Evolutionary conservation across 1,140 invertebrate species (phyloP).

Genomic region (Leptoteleia sp.): DNA sequence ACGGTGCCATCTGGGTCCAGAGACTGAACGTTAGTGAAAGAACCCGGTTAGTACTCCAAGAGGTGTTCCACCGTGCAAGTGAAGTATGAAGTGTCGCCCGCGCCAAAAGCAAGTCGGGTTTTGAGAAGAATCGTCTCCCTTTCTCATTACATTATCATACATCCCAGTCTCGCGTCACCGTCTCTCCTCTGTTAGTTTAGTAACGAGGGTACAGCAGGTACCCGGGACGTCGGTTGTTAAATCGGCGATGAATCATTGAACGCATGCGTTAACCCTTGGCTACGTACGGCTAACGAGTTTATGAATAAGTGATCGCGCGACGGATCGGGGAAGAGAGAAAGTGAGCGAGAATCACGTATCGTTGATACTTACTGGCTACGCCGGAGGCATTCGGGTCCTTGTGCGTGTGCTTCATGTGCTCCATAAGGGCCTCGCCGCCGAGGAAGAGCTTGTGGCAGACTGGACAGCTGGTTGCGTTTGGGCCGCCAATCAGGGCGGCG

Average conservation of each 20-base stretch:
- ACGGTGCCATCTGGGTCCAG: slow-evolving; percentile 35
- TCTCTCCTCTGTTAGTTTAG: slow-evolving; percentile 64
- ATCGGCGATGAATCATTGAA: slow-evolving; percentile 59
- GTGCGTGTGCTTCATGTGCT: slow-evolving; percentile 97
- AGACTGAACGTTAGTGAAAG: slow-evolving; percentile 58
- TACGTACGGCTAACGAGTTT: slow-evolving; percentile 66
- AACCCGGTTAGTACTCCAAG: slow-evolving; percentile 61
- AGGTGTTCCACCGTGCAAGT: slow-evolving; percentile 63
- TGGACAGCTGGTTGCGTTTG: slow-evolving; percentile 93
- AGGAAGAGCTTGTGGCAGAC: slow-evolving; percentile 96
- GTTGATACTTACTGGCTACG: slow-evolving; percentile 91
- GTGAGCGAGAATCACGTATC: slow-evolving; percentile 60
- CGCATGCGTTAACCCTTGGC: slow-evolving; percentile 64
- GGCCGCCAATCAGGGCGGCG: slow-evolving; percentile 93
- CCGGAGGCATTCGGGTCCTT: slow-evolving; percentile 94
- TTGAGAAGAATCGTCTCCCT: slow-evolving; percentile 63
- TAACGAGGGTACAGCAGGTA: slow-evolving; percentile 53
- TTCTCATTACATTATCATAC: slow-evolving; percentile 67
- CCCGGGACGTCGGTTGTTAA: slow-evolving; percentile 46
- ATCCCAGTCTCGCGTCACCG: slow-evolving; percentile 61
- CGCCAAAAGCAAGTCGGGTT: slow-evolving; percentile 72
- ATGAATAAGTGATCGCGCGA: slow-evolving; percentile 61
- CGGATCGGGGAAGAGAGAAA: slow-evolving; percentile 65
- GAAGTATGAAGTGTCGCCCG: slow-evolving; percentile 71
- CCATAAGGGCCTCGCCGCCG: slow-evolving; percentile 94